These are phyloP conservation scores for Euleptes europaea DNA, from an alignment of 2,113 vertebrate genomes.

Conservation along the genomic window DNA sequence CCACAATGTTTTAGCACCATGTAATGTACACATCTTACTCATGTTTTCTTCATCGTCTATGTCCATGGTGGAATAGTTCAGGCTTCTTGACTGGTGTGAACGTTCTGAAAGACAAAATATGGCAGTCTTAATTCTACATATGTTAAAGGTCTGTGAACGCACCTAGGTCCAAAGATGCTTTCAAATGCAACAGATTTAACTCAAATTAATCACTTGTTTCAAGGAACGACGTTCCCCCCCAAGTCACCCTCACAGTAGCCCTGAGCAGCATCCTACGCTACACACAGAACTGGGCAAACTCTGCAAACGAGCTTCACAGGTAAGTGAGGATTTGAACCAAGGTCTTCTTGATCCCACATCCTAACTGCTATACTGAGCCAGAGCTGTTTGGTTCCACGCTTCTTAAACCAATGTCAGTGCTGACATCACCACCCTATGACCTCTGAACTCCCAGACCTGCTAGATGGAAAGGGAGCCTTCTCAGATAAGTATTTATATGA, in stretches of 20 bases:
- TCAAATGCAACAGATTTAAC: background rate
- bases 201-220: background rate
- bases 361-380: background rate
- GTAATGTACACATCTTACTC: constrained; percentile 86
- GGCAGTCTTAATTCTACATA: background rate
- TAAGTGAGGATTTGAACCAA: background rate
- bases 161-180: too few species aligned
- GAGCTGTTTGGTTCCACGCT: too few species aligned
- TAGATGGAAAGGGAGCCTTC: too few species aligned
- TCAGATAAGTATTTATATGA: too few species aligned
- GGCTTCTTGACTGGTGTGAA: constrained; percentile 76
- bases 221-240: background rate
- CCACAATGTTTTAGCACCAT: background rate
- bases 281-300: background rate
- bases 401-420: background rate
- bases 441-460: background rate
- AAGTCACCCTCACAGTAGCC: background rate
- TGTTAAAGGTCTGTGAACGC: background rate
- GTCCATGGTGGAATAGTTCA: constrained; percentile 86
- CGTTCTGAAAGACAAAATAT: constrained; percentile 80
- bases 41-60: constrained; percentile 95
- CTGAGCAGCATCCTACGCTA: too few species aligned
- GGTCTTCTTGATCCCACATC: background rate
- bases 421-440: background rate
- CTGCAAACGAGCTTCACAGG: background rate